Evolutionary conservation across 2,113 vertebrate species (phyloP).

Genomic region (Gnathonemus echidnorhynchus): DNA sequence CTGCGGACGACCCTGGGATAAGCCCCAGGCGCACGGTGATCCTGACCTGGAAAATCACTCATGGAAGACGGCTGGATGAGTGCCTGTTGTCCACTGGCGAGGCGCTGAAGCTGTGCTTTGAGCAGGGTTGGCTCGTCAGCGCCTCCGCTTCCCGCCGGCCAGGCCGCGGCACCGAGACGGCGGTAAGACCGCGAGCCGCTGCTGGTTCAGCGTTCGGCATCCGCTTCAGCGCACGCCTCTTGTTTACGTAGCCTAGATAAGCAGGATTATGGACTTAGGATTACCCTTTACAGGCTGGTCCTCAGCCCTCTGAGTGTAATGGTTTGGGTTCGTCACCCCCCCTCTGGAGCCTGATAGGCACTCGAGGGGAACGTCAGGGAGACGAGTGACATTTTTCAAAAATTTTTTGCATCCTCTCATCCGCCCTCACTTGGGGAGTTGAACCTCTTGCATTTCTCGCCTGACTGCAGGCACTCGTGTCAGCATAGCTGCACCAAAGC

Average conservation of each 20-base stretch:
- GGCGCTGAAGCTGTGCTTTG: background rate
- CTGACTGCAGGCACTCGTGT: background rate
- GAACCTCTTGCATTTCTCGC: background rate
- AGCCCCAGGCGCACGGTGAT: background rate
- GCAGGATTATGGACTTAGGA: conserved; percentile 56
- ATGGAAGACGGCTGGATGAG: background rate
- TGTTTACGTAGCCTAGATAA: conserved; percentile 42
- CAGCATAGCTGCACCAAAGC: background rate
- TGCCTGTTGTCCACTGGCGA: background rate
- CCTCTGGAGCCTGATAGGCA: background rate
- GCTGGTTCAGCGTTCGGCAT: background rate
- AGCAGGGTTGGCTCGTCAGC: background rate
- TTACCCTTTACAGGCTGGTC: conserved; percentile 38
- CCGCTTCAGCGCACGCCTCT: background rate
- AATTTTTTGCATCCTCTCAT: background rate
- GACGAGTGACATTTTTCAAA: background rate
- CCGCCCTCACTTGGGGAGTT: background rate
- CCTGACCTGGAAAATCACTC: background rate
- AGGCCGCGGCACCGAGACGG: background rate
- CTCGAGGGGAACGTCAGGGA: background rate
- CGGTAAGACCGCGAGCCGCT: background rate
- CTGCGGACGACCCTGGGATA: background rate
- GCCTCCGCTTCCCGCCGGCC: background rate
- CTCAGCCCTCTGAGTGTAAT: background rate
- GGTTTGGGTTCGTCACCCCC: background rate